Conservation (phyloP, 2,113 vertebrate species). For the Cromileptes altivelis region DNA sequence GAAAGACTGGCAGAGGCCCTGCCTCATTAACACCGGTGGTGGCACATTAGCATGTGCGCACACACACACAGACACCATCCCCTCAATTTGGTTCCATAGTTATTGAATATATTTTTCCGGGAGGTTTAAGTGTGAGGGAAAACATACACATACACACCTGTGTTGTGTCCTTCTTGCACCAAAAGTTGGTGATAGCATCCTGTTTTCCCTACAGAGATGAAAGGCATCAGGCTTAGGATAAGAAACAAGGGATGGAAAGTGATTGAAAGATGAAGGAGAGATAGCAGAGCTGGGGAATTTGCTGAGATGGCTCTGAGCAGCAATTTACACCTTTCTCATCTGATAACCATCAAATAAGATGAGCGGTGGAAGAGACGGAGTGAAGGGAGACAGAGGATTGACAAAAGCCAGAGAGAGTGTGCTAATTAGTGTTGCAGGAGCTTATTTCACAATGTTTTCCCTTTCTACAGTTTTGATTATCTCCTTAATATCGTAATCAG, state of each 20-base stretch:
- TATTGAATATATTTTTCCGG: constrained; percentile 41
- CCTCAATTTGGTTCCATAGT: constrained; percentile 41
- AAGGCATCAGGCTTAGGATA: constrained; percentile 37
- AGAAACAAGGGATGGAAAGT: constrained; percentile 30
- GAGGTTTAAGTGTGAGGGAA: constrained; percentile 38
- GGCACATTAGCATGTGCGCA: constrained; percentile 47
- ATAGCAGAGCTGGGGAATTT: constrained; percentile 57
- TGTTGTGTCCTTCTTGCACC: constrained; percentile 19
- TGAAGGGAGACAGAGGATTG: constrained; percentile 45
- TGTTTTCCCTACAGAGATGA: constrained; percentile 42
- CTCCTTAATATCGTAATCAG: constrained; percentile 11
- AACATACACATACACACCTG: constrained; percentile 31
- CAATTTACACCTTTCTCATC: constrained; percentile 79
- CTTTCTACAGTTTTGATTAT: constrained; percentile 34
- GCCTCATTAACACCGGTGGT: constrained; percentile 64
- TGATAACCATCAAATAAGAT: constrained; percentile 71
- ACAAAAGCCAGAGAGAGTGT: constrained; percentile 46
- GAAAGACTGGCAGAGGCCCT: constrained; percentile 17
- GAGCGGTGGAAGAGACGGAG: constrained; percentile 40
- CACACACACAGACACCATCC: constrained; percentile 2
- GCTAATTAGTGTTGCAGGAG: constrained; percentile 65
- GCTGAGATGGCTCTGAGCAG: constrained; percentile 64
- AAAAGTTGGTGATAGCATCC: constrained; percentile 39
- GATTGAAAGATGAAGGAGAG: constrained; percentile 56
- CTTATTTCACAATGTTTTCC: constrained; percentile 33